Conservation (phyloP, 2,113 vertebrate species). For the Ochotona curzoniae region DNA sequence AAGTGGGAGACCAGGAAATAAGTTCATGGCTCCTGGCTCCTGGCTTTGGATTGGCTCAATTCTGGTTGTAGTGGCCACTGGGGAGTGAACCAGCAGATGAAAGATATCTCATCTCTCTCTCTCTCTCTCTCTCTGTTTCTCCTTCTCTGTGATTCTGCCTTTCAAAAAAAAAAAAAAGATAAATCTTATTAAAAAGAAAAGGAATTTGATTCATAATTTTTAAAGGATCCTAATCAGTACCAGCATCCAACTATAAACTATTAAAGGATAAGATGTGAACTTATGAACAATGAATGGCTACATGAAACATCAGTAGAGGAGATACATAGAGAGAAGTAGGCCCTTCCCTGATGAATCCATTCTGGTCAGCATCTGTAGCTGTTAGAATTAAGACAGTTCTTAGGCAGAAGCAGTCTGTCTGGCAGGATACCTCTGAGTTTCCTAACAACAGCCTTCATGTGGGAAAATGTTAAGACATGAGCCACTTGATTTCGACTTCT, state of each 20-base stretch:
- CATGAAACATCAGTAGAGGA: background rate
- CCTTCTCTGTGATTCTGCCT: too few relatives aligned
- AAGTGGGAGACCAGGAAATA: too few relatives aligned
- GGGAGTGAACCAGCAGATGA: too few relatives aligned
- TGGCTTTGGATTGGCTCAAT: too few relatives aligned
- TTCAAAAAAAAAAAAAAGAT: too few relatives aligned
- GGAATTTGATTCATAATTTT: background rate
- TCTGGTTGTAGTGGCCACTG: too few relatives aligned
- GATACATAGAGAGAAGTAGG: background rate
- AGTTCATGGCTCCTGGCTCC: too few relatives aligned
- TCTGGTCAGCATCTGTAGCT: background rate
- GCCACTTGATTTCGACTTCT: constrained; percentile 64
- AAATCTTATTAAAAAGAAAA: too few relatives aligned
- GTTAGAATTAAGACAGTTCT: background rate
- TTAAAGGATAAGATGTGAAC: background rate
- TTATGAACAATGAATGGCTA: background rate
- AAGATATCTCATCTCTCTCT: too few relatives aligned
- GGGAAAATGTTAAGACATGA: constrained; percentile 61
- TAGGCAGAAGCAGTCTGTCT: background rate
- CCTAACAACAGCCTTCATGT: constrained; percentile 57
- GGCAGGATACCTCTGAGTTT: constrained; percentile 54
- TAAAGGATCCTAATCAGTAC: background rate
- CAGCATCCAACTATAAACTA: background rate
- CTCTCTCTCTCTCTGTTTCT: too few relatives aligned
- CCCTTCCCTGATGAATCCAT: background rate